These are phyloP conservation scores for Brachyopa scutellaris DNA, from an alignment of 2,888 invertebrate genomes.

Conservation along the genomic window DNA sequence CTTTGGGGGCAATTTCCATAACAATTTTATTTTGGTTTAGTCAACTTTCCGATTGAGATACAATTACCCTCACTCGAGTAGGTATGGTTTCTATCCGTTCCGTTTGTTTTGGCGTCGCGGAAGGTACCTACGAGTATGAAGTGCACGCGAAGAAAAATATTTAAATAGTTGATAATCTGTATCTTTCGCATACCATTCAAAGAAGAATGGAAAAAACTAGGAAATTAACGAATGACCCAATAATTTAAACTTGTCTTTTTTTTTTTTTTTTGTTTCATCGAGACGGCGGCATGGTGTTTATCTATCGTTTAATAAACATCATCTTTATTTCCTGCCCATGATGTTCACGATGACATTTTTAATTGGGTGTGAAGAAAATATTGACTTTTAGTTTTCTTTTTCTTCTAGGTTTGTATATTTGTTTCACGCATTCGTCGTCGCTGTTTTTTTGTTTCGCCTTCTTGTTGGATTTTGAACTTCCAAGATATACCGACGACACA, in stretches of 20 bases:
- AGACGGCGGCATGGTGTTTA: slow-evolving; percentile 3
- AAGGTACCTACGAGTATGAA: no score
- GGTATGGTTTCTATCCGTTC: no score
- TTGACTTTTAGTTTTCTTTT: slow-evolving; percentile 16
- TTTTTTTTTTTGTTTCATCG: not conserved
- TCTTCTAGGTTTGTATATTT: slow-evolving; percentile 1
- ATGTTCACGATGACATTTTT: slow-evolving; percentile 47
- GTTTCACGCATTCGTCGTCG: slow-evolving; percentile 4
- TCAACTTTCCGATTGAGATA: not conserved
- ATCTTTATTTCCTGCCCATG: slow-evolving; percentile 34
- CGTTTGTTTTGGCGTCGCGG: no score
- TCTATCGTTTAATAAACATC: slow-evolving; percentile 40
- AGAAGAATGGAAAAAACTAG: no score
- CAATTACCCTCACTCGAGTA: no score
- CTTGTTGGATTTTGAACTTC: slow-evolving; percentile 27
- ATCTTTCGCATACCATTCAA: no score
- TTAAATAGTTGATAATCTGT: no score
- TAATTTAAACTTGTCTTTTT: no score
- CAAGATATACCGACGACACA: not conserved
- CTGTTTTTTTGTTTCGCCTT: not conserved
- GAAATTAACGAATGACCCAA: no score
- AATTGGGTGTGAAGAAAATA: slow-evolving; percentile 46
- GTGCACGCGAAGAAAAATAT: no score
- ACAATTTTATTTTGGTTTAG: not conserved
- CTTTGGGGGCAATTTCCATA: slow-evolving; percentile 1